Evolutionary conservation across 1,140 invertebrate species (phyloP), one percentile per base, ranked within the genome.

Genomic region (Zaprionus lachaisei): DNA sequence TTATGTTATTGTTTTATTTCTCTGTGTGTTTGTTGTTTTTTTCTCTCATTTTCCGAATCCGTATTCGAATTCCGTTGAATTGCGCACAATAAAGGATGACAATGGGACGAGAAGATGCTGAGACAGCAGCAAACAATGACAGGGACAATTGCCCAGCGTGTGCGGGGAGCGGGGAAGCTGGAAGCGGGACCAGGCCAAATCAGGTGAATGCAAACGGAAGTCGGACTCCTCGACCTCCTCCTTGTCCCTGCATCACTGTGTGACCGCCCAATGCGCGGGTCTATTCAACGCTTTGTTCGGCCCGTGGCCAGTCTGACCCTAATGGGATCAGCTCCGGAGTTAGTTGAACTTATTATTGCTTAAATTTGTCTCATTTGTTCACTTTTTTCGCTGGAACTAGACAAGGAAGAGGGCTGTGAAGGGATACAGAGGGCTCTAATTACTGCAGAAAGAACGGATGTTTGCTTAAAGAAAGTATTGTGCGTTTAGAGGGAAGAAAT

Each of bases 151-250:
- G 81, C 24, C 63, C 70, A 82, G 72, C 67, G 77, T 71, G 71
- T 77, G 44, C 31, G 31, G 31, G 31, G 31, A 31, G 31, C 31
- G 41, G 37, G 4, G 4, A 15, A 14, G 37, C n/a, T n/a, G 41
- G n/a, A 7, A 44, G 41, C 41, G n/a, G n/a, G 77, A 72, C 82
- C 83, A 67, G 73, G 60, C 72, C 83, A 67, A 65, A 81, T 87
- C 84, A 87, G 84, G 84, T 89, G 84, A 90, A 84, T 71, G 67
- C 44, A 64, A 87, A 73, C 83, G 83, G 83, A 87, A 83, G 84
- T 87, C 62, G 41, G 22, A 60, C 49, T 31, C 37, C 38, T 62
- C 68, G n/a, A 11, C 24, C 14, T 28, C 34, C 67, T 60, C 28
- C 81, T 61, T 62, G 55, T 67, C 72, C 54, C 3, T n/a, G 34